Base-by-base conservation (phyloP, 2,113 vertebrate genomes). In the Corynorhinus townsendii region DNA sequence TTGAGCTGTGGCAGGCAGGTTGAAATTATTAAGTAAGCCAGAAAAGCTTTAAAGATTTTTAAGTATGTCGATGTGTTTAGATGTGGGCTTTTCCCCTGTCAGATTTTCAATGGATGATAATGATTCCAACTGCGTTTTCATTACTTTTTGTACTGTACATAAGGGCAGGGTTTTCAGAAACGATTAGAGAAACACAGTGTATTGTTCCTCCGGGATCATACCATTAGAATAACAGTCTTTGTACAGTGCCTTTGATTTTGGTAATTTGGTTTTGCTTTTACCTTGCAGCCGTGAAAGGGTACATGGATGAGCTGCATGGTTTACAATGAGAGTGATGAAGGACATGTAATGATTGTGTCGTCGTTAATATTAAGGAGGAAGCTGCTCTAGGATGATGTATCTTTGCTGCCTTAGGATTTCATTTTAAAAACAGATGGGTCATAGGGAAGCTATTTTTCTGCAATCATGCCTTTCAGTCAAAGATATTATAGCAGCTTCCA, bases 11-110 rank as follows among this genome's bases (percentile, higher is more conserved):
- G 73, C 93, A 97, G 90, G 73, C 92, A 97, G 96, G 64, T 93
- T 84, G 90, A 93, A 97, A 71, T 66, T 96, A 80, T 96, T 97
- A 95, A 97, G 83, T 30, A 91, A 95, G 95, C 88, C 68, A 79
- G 95, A 52, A 96, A 96, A 97, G 73, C 80, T 94, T 93, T 94
- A 66, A 97, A 90, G 91, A 69, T 76, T 85, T 94, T 94, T 83
- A 92, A 83, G 45, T 49, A 24, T 94, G 62, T 93, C 0, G 1
- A 6, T 94, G 81, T 87, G 93, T 96, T 87, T 71, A 92, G 69
- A 71, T 83, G 64, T 97, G 56, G 38, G 20, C 79, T 59, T 79
- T 87, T 62, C 76, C 35, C 40, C 49, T 30, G 68, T 96, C 90
- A 81, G 47, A 49, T 93, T 92, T 93, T 91, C 76, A 79, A 40